Base-by-base conservation (phyloP, 2,888 invertebrate species). In the Mesorhabditis belari region DNA sequence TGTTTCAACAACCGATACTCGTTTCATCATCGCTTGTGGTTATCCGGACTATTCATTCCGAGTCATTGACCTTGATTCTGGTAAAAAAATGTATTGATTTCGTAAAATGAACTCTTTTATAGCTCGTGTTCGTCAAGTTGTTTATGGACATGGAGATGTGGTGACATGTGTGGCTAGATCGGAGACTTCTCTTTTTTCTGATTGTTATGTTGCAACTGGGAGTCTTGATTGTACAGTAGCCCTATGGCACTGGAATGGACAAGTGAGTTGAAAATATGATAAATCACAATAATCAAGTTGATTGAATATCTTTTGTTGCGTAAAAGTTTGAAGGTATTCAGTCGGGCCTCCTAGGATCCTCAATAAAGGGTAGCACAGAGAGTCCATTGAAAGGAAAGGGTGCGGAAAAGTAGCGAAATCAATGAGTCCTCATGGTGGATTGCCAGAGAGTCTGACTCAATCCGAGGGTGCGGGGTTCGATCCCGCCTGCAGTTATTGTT, bases 31-130 rank as follows among this genome's bases (percentile, higher is more conserved):
- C 70, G 94, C 96, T 0, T 93, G 94, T 81, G 98, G 98, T 58
- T 98, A 96, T 85, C 96, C 96, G 92, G 98, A 99, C 83, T 96
- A 96, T 84, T 94, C 94, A 83, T 98, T 98, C 85, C 85, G 98
- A 5, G 92, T 98, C 21, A 96, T 95, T 84, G 91, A 91, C 54
- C 92, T 95, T 0, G 98, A 98, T 81, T 90, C 91, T 63, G 92
- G 92, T 91, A 5, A 44, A 63, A 35, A 23, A 24, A 2, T 5
- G n/a, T 19, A 12, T 12, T 51, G 21, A 51, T 51, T 19, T 9
- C 9, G 23, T 12, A n/a, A 23, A n/a, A 19, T 12, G 4, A 17
- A 12, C 67, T 44, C 19, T n/a, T 62, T 82, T 84, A 2, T 85
- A 91, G 95, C 93, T 0, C 92, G 93, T 86, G 93, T 96, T 80